phyloP scores from a whole-genome alignment of 2,113 vertebrate genomes.

The Urocynchramus pylzowi region DNA sequence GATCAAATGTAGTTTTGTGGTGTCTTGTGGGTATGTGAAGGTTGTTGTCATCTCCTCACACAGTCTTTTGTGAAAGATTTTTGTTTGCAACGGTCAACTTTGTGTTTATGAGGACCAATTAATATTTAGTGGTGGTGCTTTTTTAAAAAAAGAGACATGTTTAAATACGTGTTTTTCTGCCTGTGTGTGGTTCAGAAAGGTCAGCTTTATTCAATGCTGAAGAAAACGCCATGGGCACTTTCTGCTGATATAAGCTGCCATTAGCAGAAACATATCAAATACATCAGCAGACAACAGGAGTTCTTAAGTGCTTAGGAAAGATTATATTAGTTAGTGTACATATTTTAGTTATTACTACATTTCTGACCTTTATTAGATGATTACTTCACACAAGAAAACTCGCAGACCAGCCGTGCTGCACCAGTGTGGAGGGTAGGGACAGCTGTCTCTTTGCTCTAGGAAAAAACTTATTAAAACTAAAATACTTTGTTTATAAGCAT shows the following conservation, averaged over 20 bases:
- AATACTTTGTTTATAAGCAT: not conserved
- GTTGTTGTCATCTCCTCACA: not conserved
- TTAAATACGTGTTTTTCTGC: not conserved
- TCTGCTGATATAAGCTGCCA: not conserved
- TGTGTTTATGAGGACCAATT: not conserved
- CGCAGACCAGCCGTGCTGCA: accelerated
- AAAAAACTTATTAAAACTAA: not conserved
- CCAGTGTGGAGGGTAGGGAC: accelerated
- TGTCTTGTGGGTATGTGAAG: not conserved
- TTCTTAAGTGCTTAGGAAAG: not conserved
- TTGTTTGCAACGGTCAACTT: not conserved
- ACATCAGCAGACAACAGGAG: not conserved
- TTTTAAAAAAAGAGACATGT: not conserved
- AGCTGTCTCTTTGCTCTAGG: not conserved
- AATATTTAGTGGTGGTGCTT: not conserved
- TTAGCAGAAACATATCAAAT: not conserved
- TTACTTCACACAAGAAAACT: not conserved
- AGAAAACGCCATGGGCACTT: not conserved
- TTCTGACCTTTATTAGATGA: constrained; percentile 6
- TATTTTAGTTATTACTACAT: not conserved
- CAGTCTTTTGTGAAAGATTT: not conserved
- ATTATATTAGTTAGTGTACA: not conserved
- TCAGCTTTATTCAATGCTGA: not conserved
- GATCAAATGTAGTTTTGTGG: not conserved
- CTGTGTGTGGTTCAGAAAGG: not conserved